A percentile compares a stretch with the other conserved stretches of the same genome.
These are phyloP conservation scores for Brachionus asplanchnoidis DNA, from an alignment of 1,140 invertebrate genomes.

Conservation along the genomic window DNA sequence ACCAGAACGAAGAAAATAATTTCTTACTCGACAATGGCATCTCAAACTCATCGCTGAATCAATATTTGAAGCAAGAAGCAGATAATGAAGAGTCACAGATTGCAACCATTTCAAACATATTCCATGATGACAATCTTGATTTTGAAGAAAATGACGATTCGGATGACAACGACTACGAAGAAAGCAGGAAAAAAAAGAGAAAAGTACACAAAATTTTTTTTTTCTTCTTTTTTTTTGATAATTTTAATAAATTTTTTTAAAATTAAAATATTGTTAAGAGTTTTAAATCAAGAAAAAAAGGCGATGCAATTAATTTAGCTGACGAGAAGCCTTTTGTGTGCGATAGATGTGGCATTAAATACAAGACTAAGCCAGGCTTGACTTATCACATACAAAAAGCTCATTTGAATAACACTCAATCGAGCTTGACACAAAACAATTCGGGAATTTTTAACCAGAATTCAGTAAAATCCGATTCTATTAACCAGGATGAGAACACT, in stretches of 20 bases:
- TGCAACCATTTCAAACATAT: not conserved
- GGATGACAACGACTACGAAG: conserved; percentile 86
- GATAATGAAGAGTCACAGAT: not conserved
- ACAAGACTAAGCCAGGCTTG: conserved; percentile 91
- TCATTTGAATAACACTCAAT: not conserved
- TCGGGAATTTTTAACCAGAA: not conserved
- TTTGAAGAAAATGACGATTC: conserved; percentile 71
- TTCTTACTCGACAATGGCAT: not conserved
- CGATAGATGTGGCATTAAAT: conserved; percentile 90
- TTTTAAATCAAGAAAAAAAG: conserved; percentile 62
- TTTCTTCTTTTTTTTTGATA: not conserved
- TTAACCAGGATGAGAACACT: conserved; percentile 11
- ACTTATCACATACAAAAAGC: conserved; percentile 75
- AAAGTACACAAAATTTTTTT: not conserved
- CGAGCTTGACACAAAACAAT: not conserved
- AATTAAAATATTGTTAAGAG: not conserved
- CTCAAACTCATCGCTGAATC: not conserved
- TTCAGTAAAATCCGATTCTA: conserved; percentile 1
- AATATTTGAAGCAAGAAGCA: not conserved
- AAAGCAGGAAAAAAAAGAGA: conserved; percentile 56
- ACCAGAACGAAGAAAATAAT: conserved; percentile 3
- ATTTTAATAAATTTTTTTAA: not conserved
- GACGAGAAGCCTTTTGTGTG: conserved; percentile 83
- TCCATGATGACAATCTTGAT: not conserved
- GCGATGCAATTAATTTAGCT: conserved; percentile 57